phyloP scores from a whole-genome alignment of 1,140 invertebrate species.

The Antheraea pernyi region DNA sequence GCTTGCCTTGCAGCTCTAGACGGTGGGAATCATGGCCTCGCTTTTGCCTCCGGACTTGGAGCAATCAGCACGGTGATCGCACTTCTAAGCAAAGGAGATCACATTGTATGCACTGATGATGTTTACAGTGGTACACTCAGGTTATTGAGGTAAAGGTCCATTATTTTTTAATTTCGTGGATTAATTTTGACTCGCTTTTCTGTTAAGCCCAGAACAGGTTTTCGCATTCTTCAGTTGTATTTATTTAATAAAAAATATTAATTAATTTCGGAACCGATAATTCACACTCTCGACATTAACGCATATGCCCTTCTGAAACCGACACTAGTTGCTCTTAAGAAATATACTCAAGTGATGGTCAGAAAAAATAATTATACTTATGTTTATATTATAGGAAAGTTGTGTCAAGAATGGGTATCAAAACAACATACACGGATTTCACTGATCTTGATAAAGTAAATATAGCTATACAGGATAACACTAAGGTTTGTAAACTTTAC shows the following conservation, averaged over 20 bases:
- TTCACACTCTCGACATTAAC: no score
- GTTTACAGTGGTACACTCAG: slow-evolving; percentile 96
- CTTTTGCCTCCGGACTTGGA: slow-evolving; percentile 95
- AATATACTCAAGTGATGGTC: no score
- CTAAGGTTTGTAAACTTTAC: slow-evolving; percentile 83
- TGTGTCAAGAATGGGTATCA: slow-evolving; percentile 84
- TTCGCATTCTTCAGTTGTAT: neutral
- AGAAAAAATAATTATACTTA: neutral
- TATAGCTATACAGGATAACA: slow-evolving; percentile 88
- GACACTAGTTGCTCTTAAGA: no score
- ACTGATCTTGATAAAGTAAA: slow-evolving; percentile 84
- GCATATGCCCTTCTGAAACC: no score
- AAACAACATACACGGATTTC: slow-evolving; percentile 91
- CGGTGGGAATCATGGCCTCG: slow-evolving; percentile 91
- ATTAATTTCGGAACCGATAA: no score
- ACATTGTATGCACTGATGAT: slow-evolving; percentile 95
- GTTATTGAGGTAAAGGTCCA: slow-evolving; percentile 70
- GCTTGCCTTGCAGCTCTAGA: slow-evolving; percentile 94
- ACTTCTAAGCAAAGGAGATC: slow-evolving; percentile 91
- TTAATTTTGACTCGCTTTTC: neutral
- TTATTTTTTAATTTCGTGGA: neutral
- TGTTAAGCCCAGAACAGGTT: neutral
- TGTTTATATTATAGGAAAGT: slow-evolving; percentile 77
- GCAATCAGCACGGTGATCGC: slow-evolving; percentile 88
- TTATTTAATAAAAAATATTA: no score